A percentile compares a stretch with the other conserved stretches of the same genome.
Evolutionary conservation across 1,140 invertebrate genomes (phyloP).

Genomic region (Lasioglossum albipes): DNA sequence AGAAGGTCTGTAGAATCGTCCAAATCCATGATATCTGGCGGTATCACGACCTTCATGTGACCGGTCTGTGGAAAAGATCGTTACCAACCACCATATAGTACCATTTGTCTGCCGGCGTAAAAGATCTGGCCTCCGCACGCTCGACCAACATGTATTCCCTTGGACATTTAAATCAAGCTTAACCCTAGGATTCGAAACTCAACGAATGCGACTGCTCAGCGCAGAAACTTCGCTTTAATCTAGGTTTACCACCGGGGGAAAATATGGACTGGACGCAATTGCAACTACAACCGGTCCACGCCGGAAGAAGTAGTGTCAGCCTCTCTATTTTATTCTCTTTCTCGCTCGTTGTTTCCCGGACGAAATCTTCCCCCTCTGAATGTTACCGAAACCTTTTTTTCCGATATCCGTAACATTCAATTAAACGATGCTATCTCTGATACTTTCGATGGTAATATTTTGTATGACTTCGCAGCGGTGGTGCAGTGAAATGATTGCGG

Average conservation of each 20-base stretch:
- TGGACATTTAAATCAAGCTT: conserved; percentile 48
- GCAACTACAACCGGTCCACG: not conserved
- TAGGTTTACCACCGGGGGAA: conserved; percentile 22
- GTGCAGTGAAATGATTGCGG: not conserved
- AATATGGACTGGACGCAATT: not conserved
- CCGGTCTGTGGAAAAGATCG: conserved; percentile 83
- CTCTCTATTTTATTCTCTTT: not conserved
- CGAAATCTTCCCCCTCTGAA: not conserved
- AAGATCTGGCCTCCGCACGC: not conserved
- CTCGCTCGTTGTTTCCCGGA: no score
- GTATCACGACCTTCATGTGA: conserved; percentile 89
- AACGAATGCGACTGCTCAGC: conserved; percentile 12
- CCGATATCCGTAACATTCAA: conserved; percentile 14
- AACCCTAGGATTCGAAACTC: conserved; percentile 33
- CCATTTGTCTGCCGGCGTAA: not conserved
- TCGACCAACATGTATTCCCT: not conserved
- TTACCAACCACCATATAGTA: conserved; percentile 25
- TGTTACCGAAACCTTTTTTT: no score
- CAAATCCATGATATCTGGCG: conserved; percentile 86
- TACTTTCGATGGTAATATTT: conserved; percentile 16
- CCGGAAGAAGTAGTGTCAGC: not conserved
- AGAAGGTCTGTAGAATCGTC: conserved; percentile 76
- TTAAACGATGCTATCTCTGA: conserved; percentile 20
- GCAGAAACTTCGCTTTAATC: conserved; percentile 34
- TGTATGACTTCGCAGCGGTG: not conserved